phyloP scores from a whole-genome alignment of 2,113 vertebrate species.

The Planiliza haematocheilus region DNA sequence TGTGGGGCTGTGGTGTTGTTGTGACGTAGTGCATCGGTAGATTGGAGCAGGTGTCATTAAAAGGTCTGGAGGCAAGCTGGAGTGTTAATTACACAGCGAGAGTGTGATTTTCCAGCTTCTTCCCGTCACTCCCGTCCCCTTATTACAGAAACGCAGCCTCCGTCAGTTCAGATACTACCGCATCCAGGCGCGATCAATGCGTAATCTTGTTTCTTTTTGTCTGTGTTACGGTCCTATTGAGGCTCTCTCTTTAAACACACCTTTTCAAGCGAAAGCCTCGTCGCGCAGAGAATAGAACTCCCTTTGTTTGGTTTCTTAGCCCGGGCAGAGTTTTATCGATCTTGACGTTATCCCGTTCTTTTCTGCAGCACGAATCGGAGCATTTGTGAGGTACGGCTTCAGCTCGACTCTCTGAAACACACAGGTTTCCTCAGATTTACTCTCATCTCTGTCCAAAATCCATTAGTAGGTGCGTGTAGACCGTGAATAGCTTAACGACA shows the following conservation, averaged over 20 bases:
- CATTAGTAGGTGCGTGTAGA: not conserved
- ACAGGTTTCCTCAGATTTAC: not conserved
- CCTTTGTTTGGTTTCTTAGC: conserved; percentile 34
- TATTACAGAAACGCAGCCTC: conserved; percentile 17
- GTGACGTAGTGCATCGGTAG: conserved; percentile 40
- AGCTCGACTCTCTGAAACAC: not conserved
- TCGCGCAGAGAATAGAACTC: not conserved
- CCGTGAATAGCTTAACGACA: no score
- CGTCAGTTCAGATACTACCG: conserved; percentile 6
- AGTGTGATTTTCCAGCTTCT: conserved; percentile 53
- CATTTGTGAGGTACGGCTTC: conserved; percentile 1
- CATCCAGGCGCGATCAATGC: conserved; percentile 15
- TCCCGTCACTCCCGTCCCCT: not conserved
- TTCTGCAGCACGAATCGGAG: conserved; percentile 34
- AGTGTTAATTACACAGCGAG: conserved; percentile 72
- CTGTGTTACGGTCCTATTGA: not conserved
- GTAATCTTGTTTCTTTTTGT: conserved; percentile 37
- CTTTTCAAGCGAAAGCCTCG: not conserved
- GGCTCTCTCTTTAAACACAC: not conserved
- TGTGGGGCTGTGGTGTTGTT: conserved; percentile 51
- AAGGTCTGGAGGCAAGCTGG: conserved; percentile 58
- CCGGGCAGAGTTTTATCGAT: conserved; percentile 22
- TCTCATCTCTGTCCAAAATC: not conserved
- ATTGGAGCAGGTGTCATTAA: conserved; percentile 67
- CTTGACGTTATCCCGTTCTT: conserved; percentile 18